phyloP scores from a whole-genome alignment of 2,888 invertebrate species.

The Leptinotarsa peninsularis region DNA sequence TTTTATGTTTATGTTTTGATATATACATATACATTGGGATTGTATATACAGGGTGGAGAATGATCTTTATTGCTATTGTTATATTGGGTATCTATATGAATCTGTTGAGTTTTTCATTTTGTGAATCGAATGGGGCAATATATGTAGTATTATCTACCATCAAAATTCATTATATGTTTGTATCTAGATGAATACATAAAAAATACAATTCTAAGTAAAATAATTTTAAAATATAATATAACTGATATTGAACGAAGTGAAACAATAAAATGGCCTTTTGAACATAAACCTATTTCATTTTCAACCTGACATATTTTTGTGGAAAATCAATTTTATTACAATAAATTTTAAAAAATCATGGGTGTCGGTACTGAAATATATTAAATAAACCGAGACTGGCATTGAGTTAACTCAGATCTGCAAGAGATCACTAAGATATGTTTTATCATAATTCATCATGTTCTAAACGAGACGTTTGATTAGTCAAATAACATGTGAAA shows the following conservation, averaged over 20 bases:
- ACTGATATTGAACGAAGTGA: slow-evolving; percentile 1
- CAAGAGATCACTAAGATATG: too few species aligned
- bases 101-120: slow-evolving; percentile 18
- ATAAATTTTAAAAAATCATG: too few species aligned
- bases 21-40: slow-evolving; percentile 45
- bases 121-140: slow-evolving; percentile 30
- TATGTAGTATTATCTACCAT: slow-evolving; percentile 29
- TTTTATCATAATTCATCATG: too few species aligned
- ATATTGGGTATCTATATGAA: slow-evolving; percentile 13
- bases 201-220: background rate
- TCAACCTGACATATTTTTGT: too few species aligned
- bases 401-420: too few species aligned
- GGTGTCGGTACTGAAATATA: too few species aligned
- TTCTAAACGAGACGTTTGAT: too few species aligned
- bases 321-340: too few species aligned
- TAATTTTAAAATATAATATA: slow-evolving; percentile 1
- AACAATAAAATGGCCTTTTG: slow-evolving; percentile 12
- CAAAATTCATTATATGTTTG: slow-evolving; percentile 43
- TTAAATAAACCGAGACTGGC: too few species aligned
- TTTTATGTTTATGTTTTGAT: slow-evolving; percentile 34
- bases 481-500: too few species aligned
- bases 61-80: slow-evolving; percentile 22
- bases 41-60: slow-evolving; percentile 48
- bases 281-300: slow-evolving; percentile 13
- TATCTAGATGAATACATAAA: slow-evolving; percentile 21